Conservation (phyloP, 92 coral and sea anemone species). For the Hydrozoanthus gracilis region DNA sequence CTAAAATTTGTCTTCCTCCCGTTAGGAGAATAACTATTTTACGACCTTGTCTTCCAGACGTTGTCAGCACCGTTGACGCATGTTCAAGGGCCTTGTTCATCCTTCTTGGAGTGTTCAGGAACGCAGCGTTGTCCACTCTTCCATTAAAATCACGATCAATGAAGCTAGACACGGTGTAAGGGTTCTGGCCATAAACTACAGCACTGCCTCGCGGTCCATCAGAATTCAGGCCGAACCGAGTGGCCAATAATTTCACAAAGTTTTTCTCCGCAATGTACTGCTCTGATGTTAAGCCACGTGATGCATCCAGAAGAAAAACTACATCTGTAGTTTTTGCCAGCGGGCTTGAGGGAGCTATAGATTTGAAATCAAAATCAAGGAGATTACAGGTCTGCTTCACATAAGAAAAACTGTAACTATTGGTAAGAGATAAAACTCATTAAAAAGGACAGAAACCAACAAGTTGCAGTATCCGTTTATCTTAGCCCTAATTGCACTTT, state of each 20-base stretch:
- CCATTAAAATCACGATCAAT: conserved; percentile 11
- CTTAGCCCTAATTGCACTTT: too few relatives aligned
- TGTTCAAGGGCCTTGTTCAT: conserved; percentile 33
- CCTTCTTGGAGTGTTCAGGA: conserved; percentile 25
- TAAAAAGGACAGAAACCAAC: too few relatives aligned
- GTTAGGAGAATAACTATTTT: conserved; percentile 57
- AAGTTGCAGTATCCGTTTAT: too few relatives aligned
- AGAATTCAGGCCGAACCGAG: conserved; percentile 22
- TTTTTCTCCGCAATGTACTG: conserved; percentile 28
- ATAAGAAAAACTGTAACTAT: too few relatives aligned
- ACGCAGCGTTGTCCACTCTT: conserved; percentile 33
- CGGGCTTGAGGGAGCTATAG: conserved; percentile 31
- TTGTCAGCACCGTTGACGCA: conserved; percentile 1
- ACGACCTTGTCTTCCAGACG: conserved; percentile 56
- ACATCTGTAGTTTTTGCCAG: conserved; percentile 24
- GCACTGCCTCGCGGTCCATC: conserved; percentile 30
- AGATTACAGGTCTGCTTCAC: background rate
- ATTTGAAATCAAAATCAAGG: background rate
- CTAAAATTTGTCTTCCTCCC: conserved; percentile 52
- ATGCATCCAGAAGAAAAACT: conserved; percentile 37
- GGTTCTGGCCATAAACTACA: conserved; percentile 26
- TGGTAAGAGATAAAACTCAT: too few relatives aligned
- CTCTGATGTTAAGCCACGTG: conserved; percentile 9
- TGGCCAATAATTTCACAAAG: conserved; percentile 35
- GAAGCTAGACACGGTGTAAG: conserved; percentile 24